phyloP scores from a whole-genome alignment of 2,113 vertebrate species.

The Columbina picui region DNA sequence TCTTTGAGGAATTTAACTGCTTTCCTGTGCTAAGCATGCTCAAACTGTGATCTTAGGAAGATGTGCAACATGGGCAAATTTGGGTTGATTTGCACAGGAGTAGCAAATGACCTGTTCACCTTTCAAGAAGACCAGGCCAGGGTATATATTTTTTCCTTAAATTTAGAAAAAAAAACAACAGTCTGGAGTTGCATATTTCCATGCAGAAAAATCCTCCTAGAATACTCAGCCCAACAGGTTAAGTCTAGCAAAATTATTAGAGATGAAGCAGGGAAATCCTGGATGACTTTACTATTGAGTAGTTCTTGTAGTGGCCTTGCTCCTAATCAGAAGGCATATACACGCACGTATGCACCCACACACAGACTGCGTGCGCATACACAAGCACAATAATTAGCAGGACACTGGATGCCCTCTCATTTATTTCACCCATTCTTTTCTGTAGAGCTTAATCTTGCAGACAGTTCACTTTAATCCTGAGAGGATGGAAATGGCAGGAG shows the following conservation, averaged over 20 bases:
- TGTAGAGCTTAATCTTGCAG: conserved; percentile 43
- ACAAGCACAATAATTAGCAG: conserved; percentile 27
- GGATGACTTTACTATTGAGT: background rate
- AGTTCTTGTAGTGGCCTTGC: background rate
- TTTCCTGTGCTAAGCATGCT: background rate
- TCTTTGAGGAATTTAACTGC: background rate
- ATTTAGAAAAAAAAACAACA: background rate
- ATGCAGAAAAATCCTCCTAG: background rate
- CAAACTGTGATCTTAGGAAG: background rate
- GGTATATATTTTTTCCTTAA: background rate
- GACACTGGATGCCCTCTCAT: background rate
- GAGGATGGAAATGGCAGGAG: conserved; percentile 21
- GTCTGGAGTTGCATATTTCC: background rate
- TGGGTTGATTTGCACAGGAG: background rate
- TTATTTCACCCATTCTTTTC: conserved; percentile 38
- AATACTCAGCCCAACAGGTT: background rate
- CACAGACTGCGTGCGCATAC: background rate
- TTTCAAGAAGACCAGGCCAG: background rate
- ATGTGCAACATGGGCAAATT: background rate
- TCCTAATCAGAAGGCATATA: background rate
- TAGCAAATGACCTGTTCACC: background rate
- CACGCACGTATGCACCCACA: fast-evolving
- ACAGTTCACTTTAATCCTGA: background rate
- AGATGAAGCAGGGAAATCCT: background rate
- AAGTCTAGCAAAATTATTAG: background rate